These are phyloP conservation scores for Ramphastos sulfuratus DNA, from an alignment of 2,113 vertebrate species.

Conservation along the genomic window DNA sequence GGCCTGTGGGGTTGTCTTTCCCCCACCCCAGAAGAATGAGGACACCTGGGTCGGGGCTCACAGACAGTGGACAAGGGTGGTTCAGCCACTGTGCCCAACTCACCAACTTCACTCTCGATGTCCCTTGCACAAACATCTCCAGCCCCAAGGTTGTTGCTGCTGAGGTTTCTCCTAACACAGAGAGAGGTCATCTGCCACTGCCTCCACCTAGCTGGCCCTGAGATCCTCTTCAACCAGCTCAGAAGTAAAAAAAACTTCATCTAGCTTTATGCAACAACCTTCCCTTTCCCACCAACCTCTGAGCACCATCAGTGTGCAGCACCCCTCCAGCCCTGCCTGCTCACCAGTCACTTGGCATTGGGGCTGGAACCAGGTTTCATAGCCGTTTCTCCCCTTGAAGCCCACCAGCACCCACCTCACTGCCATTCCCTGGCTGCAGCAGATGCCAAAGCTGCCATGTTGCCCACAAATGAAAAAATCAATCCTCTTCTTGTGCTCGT, in stretches of 20 bases:
- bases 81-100: not conserved
- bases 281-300: not conserved
- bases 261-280: not conserved
- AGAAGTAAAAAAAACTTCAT: not conserved
- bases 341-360: rapidly evolving
- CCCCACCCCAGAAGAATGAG: rapidly evolving
- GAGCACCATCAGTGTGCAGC: not conserved
- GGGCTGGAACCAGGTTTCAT: not conserved
- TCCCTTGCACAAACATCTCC: not conserved
- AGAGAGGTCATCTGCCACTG: not conserved
- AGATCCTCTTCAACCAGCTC: not conserved
- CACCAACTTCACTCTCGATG: not conserved
- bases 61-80: not conserved
- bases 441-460: not conserved
- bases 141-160: not conserved
- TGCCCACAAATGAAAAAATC: not conserved
- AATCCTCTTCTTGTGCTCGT: not conserved
- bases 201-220: not conserved
- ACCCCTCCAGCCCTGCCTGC: not conserved
- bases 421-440: not conserved
- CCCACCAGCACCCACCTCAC: not conserved
- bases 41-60: not conserved
- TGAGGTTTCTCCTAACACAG: rapidly evolving
- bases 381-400: not conserved
- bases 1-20: rapidly evolving